Evolutionary conservation across 2,888 invertebrate species (phyloP).

Genomic region (Lepetodrilus schrolli): DNA sequence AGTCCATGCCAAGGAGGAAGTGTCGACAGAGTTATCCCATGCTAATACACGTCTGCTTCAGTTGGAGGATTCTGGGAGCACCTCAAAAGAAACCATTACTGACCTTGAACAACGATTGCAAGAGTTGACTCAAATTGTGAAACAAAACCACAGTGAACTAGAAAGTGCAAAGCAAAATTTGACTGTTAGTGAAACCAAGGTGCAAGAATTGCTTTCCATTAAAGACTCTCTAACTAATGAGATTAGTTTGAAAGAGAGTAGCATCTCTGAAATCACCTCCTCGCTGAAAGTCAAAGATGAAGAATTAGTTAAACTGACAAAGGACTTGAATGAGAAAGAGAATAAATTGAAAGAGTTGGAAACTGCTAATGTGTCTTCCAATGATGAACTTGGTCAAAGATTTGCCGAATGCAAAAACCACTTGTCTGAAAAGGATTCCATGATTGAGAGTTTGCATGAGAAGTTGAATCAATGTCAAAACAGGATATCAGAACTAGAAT

Average conservation of each 20-base stretch:
- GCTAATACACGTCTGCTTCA: slow-evolving; percentile 63
- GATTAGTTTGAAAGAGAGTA: slow-evolving; percentile 25
- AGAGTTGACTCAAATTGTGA: slow-evolving; percentile 35
- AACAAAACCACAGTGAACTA: slow-evolving; percentile 38
- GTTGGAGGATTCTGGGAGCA: slow-evolving; percentile 53
- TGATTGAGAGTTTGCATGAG: slow-evolving; percentile 31
- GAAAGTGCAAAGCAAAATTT: slow-evolving; percentile 24
- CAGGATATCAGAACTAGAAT: slow-evolving; percentile 29
- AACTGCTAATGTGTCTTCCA: not conserved
- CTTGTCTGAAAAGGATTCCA: slow-evolving; percentile 25
- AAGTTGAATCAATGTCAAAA: slow-evolving; percentile 25
- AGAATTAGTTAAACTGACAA: slow-evolving; percentile 16
- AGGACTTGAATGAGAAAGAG: slow-evolving; percentile 26
- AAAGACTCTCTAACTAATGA: slow-evolving; percentile 25
- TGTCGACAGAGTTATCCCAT: slow-evolving; percentile 56
- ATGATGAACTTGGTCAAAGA: slow-evolving; percentile 6
- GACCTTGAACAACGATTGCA: slow-evolving; percentile 53
- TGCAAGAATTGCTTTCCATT: not conserved
- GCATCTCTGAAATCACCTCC: slow-evolving; percentile 21
- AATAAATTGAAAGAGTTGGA: slow-evolving; percentile 27
- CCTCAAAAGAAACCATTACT: slow-evolving; percentile 48
- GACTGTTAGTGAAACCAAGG: not conserved
- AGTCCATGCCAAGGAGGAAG: slow-evolving; percentile 53
- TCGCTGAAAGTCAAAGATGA: slow-evolving; percentile 20
- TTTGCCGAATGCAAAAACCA: slow-evolving; percentile 23